Evolutionary conservation across 2,888 invertebrate genomes (phyloP), one percentile per base, ranked within the genome.

Genomic region (Invenusta paracnida): DNA sequence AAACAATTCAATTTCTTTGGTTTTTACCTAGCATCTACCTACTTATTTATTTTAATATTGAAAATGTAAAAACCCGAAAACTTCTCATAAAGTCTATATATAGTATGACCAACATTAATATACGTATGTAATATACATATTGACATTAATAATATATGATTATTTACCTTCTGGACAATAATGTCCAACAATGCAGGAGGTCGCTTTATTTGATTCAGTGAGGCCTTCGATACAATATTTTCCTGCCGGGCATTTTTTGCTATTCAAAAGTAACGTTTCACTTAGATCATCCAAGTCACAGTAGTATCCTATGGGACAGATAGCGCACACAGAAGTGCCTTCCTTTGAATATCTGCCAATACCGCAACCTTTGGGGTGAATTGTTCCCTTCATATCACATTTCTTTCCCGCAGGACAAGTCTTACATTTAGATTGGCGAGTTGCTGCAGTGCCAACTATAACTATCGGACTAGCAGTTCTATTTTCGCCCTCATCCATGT

Each of bases 251-350:
- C 91, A 91, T 82, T 88, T 88, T 87, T 90, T 90, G 85, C 89
- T 89, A 2, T 5, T 23, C 23, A 73, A 73, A 73, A 23, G 48
- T 5, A 11, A 2, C 5, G 23, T 23, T 0, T 73, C 88, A 88
- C 90, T 90, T 2, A 73, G 27, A 23, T 23, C 27, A 23, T 73
- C 73, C 5, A 73, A 23, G 88, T 90, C 90, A 89, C 91, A 91
- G 87, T 90, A 91, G 87, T 90, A 88, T 90, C 90, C 91, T 67
- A 89, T 88, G 87, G 89, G 88, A 88, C 90, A 90, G 11, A 86
- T 85, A 84, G 87, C 84, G 88, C 90, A 90, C 0, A 85, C 86
- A 29, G 30, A 88, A 82, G 89, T 89, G 1, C 89, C 89, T 0
- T 87, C 88, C 79, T 88, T 88, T 0, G 90, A 89, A 86, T 90